Evolutionary conservation across 2,888 invertebrate species (phyloP).

Genomic region (Portevinia maculata): DNA sequence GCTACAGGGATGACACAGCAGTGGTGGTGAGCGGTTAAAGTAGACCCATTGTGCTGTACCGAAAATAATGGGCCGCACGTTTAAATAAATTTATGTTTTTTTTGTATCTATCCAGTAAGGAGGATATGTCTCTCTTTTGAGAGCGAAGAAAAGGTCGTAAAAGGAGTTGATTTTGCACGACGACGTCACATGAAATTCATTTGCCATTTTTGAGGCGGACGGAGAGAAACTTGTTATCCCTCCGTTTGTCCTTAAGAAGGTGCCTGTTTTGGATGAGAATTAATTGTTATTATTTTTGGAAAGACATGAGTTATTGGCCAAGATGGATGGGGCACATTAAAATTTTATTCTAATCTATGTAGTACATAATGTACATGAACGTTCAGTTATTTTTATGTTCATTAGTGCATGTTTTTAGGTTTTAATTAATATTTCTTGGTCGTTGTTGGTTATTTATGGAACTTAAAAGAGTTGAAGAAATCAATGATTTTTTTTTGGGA

Average conservation of each 20-base stretch:
- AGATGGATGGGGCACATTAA: conserved; percentile 51
- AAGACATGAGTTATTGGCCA: conserved; percentile 54
- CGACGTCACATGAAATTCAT: conserved; percentile 17
- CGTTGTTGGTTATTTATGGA: conserved; percentile 9
- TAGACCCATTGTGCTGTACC: conserved; percentile 38
- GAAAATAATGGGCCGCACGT: conserved; percentile 66
- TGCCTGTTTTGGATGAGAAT: conserved; percentile 40
- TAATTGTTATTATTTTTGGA: conserved; percentile 64
- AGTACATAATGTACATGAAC: background rate
- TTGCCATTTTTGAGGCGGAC: conserved; percentile 18
- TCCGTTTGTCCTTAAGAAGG: conserved; percentile 15
- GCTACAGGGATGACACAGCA: conserved; percentile 6
- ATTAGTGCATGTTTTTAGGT: conserved; percentile 7
- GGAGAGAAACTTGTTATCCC: conserved; percentile 41
- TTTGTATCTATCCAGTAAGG: conserved; percentile 27
- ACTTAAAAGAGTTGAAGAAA: background rate
- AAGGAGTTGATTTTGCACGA: conserved; percentile 35
- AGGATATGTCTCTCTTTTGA: conserved; percentile 37
- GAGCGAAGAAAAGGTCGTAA: conserved; percentile 7
- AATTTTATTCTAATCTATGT: conserved; percentile 34
- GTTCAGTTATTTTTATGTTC: conserved; percentile 29
- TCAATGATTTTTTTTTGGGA: too few relatives aligned
- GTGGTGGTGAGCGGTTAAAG: conserved; percentile 51
- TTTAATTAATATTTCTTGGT: conserved; percentile 34
- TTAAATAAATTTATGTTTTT: conserved; percentile 57